Evolutionary conservation across 1,140 invertebrate genomes (phyloP), one percentile per base, ranked within the genome.

Genomic region (Drosophila nikananu): DNA sequence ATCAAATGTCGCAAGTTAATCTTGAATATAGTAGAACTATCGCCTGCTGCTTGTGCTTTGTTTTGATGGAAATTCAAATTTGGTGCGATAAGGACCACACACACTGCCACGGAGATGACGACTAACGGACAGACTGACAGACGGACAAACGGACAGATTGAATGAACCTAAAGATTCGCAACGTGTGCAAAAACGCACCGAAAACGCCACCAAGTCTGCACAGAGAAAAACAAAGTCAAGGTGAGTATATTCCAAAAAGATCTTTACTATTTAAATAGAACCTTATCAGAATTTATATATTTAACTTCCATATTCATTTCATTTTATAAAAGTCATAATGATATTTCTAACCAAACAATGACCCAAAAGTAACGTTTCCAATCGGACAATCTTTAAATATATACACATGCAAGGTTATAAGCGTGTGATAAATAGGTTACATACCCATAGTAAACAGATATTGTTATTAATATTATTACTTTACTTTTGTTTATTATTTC

Each of bases 41-140:
- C 25, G 44, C 52, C 52, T 70, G 49, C n/a, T 46, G 21, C 25
- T 32, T 44, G 49, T 19, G 64, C 49, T 71, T 77, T 81, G 57
- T 86, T 75, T 86, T 71, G 66, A 79, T 80, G 58, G 58, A 62
- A 83, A 59, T 74, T 59, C 51, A 49, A 77, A 58, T 80, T 77
- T 15, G 57, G n/a, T 39, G 57, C 55, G 84, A 86, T 84, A 84
- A 84, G 82, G 77, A 86, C 81, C 81, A 84, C 81, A 84, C 79
- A 74, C 81, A 84, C 81, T 61, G 8, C 21, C 49, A 37, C n/a
- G 21, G 17, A 19, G 35, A 66, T 35, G 63, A 65, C 39, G 58
- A 25, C 58, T 7, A 5, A n/a, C 63, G 63, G 63, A 32, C 62
- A 60, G 27, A 30, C 55, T 13, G 51, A 44, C 60, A 23, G 15